Conservation (phyloP, 2,797 vertebrate species). For the Anguilla marmorata region DNA sequence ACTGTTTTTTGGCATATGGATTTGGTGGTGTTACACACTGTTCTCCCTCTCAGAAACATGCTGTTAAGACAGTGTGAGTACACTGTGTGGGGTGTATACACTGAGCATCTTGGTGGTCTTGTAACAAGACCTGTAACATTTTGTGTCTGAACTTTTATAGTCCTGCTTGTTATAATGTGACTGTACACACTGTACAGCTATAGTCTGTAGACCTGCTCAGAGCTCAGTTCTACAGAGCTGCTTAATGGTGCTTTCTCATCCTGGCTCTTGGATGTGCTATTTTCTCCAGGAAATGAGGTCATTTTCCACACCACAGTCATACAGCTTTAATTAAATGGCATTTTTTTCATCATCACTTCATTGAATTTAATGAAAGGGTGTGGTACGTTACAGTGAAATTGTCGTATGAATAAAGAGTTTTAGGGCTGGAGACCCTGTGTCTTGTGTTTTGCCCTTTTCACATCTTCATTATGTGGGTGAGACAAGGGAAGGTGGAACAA, state of each 20-base stretch:
- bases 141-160: background rate
- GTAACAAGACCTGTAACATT: background rate
- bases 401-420: background rate
- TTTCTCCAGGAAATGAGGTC: conserved; percentile 31
- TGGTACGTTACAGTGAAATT: background rate
- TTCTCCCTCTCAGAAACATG: background rate
- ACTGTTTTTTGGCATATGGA: background rate
- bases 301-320: conserved; percentile 21
- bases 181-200: background rate
- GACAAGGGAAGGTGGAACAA: background rate
- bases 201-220: background rate
- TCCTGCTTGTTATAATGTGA: background rate
- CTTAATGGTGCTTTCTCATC: background rate
- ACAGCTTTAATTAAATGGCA: background rate
- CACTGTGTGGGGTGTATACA: background rate
- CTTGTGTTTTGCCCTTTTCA: background rate
- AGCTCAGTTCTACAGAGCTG: background rate
- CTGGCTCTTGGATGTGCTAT: background rate
- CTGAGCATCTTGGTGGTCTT: background rate
- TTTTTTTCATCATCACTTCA: background rate
- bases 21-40: background rate
- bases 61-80: background rate
- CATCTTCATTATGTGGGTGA: background rate
- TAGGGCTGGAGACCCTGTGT: background rate
- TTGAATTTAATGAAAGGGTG: background rate